A percentile compares a stretch with the other conserved stretches of the same genome.
These are phyloP conservation scores for Hemiprocne comata DNA, from an alignment of 2,113 vertebrate genomes.

Conservation along the genomic window DNA sequence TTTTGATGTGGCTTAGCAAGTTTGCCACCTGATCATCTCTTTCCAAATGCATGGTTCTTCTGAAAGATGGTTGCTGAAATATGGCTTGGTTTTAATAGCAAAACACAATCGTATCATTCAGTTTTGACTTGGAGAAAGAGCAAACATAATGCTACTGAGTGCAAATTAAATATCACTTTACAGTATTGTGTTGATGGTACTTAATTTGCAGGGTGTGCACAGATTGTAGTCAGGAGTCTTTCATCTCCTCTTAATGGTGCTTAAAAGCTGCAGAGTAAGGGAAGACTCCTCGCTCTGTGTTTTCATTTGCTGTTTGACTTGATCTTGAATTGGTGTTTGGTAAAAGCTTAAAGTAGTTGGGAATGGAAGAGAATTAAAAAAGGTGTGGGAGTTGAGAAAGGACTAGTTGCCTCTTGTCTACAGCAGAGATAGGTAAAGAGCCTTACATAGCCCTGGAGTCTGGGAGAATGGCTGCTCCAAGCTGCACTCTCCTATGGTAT, in stretches of 20 bases:
- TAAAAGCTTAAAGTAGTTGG: not conserved
- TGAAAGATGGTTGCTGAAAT: not conserved
- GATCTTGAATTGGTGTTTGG: not conserved
- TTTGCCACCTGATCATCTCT: not conserved
- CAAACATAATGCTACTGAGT: not conserved
- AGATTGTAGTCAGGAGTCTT: constrained; percentile 16
- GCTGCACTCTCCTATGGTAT: not conserved
- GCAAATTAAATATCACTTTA: not conserved
- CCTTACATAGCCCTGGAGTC: not conserved
- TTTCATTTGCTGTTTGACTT: not conserved
- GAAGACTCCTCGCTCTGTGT: not conserved
- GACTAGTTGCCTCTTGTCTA: not conserved
- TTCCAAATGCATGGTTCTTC: not conserved
- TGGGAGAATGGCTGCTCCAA: not conserved
- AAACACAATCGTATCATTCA: not conserved
- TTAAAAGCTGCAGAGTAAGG: constrained; percentile 33
- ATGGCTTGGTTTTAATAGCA: not conserved
- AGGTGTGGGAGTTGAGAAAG: fast-evolving
- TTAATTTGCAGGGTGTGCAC: constrained; percentile 39
- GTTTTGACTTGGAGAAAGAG: not conserved
- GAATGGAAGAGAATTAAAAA: not conserved
- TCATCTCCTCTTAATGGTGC: constrained; percentile 13
- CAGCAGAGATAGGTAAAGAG: not conserved
- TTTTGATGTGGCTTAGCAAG: not conserved
- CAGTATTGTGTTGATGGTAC: not conserved